Evolutionary conservation across 2,113 vertebrate species (phyloP), one percentile per base, ranked within the genome.

Genomic region (Xyrauchen texanus): DNA sequence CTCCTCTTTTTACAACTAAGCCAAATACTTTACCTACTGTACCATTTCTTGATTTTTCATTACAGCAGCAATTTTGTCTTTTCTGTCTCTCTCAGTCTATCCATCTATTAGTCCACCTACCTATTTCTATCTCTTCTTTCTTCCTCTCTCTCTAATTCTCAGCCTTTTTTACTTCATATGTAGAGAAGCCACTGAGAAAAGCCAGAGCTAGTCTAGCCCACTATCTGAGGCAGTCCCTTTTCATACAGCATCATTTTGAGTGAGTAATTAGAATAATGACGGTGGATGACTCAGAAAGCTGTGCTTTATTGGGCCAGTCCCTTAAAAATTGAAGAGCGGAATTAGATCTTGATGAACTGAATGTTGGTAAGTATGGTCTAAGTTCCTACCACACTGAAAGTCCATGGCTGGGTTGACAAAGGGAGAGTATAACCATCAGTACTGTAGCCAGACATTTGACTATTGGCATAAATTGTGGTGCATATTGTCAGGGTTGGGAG

Each of bases 1-100:
- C 13, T 55, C 70, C 11, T 0, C 1, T 49, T 72, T 88, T 85
- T 49, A 84, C 74, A 49, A 75, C n/a, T 11, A 64, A 15, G 71
- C 78, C 79, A 53, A 68, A 77, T 80, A 82, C 79, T 71, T 45
- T 66, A 74, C 67, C 67, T 80, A 84, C n/a, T n/a, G n/a, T n/a
- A n/a, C 82, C 57, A 7, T 61, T 9, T 6, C 6, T 12, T 12
- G 49, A 3, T 34, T 15, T 45, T n/a, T 12, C 46, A 60, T 4
- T 68, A 73, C 65, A 72, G 73, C 62, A 67, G 2, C 49, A 42
- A 49, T 63, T 83, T 16, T 7, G 52, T 16, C 0, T 13, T 42
- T 16, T 45, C 21, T 34, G 21, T 34, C 21, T 85, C 42, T 82
- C 52, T 63, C 21, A 0, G 2, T 57, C 6, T 57, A 9, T 71